A percentile compares a stretch with the other conserved stretches of the same genome.
Evolutionary conservation across 1,140 invertebrate genomes (phyloP).

Genomic region (Polyergus mexicanus): DNA sequence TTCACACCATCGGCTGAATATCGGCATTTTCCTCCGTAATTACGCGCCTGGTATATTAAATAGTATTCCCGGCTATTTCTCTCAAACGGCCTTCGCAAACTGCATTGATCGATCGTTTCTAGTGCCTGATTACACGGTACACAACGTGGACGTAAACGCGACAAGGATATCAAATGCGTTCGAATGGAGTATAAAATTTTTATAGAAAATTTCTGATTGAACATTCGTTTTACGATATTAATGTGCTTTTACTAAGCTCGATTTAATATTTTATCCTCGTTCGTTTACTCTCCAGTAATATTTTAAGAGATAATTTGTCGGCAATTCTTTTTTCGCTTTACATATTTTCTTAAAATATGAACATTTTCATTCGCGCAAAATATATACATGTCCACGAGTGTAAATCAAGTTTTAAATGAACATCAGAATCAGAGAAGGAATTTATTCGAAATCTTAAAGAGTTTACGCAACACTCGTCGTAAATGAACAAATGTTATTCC

Average conservation of each 20-base stretch:
- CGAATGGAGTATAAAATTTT: slow-evolving; percentile 56
- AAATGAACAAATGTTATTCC: slow-evolving; percentile 14
- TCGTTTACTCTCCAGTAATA: not conserved
- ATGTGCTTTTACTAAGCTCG: slow-evolving; percentile 11
- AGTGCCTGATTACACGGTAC: slow-evolving; percentile 24
- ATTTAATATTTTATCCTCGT: slow-evolving; percentile 39
- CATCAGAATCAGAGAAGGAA: not conserved
- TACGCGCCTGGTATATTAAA: slow-evolving; percentile 11
- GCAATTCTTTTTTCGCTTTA: not conserved
- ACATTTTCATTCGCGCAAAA: not conserved
- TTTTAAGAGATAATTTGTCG: slow-evolving; percentile 7
- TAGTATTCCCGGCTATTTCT: slow-evolving; percentile 17
- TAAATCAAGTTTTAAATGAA: not conserved
- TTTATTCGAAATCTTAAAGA: slow-evolving; percentile 3
- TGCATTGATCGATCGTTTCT: slow-evolving; percentile 1
- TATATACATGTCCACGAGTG: not conserved
- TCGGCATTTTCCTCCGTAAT: slow-evolving; percentile 1
- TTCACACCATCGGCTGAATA: not conserved
- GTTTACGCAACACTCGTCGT: not conserved
- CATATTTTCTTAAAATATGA: not conserved
- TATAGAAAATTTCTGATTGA: slow-evolving; percentile 59
- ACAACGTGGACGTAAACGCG: not conserved
- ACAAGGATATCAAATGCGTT: slow-evolving; percentile 13
- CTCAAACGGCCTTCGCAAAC: not conserved
- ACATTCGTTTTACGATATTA: slow-evolving; percentile 60